These are phyloP conservation scores for Peromyscus maniculatus DNA, from an alignment of 2,113 vertebrate genomes.

Conservation along the genomic window DNA sequence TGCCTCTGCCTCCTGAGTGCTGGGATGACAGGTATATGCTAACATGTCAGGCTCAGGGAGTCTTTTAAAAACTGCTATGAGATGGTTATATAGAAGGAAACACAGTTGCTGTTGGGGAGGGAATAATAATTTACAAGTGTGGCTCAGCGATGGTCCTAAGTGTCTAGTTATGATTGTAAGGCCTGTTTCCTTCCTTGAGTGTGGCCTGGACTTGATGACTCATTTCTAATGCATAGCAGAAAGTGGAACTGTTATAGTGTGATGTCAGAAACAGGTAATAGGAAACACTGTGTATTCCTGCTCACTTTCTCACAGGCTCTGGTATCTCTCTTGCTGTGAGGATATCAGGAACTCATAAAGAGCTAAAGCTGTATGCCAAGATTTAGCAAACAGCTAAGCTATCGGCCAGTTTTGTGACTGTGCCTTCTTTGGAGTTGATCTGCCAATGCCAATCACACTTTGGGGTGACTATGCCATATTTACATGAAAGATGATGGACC, in stretches of 20 bases:
- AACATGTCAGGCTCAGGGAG: neutral
- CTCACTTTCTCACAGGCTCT: neutral
- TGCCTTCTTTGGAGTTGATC: neutral
- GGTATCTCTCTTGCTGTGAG: neutral
- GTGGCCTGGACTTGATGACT: neutral
- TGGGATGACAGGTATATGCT: neutral
- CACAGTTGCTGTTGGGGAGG: neutral
- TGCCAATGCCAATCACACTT: neutral
- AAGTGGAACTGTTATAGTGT: neutral
- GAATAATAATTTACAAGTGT: neutral
- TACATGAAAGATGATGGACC: neutral
- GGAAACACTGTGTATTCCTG: neutral
- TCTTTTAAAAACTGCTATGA: neutral
- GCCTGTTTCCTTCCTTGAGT: neutral
- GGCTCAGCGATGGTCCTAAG: neutral
- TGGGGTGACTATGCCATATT: neutral
- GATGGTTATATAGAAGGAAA: neutral
- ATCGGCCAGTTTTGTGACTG: neutral
- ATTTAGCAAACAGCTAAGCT: neutral
- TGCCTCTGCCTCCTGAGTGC: neutral
- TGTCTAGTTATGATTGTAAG: neutral
- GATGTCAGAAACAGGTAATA: neutral
- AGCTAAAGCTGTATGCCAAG: neutral
- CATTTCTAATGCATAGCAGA: neutral
- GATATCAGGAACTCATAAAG: neutral